Evolutionary conservation across 2,797 vertebrate species (phyloP).

Genomic region (Sebastes taczanowskii): DNA sequence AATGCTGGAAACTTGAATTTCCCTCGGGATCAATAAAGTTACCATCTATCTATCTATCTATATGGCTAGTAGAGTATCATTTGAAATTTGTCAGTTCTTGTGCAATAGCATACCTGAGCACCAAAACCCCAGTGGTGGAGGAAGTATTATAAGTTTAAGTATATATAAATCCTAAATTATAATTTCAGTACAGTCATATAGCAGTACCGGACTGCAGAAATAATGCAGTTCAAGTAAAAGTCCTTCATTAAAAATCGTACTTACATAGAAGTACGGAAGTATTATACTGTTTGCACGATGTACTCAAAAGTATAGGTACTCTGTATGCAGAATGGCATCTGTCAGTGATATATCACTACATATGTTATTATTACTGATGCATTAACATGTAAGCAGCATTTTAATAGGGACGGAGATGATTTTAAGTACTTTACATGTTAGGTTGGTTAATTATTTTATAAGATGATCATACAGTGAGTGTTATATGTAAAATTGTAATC

Average conservation of each 20-base stretch:
- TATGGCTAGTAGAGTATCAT: neutral
- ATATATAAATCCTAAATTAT: neutral
- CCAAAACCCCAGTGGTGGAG: neutral
- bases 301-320: neutral
- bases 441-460: neutral
- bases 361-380: neutral
- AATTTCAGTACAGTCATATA: neutral
- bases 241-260: neutral
- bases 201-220: neutral
- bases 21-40: too few species aligned
- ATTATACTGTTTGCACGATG: neutral
- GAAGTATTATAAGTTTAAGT: neutral
- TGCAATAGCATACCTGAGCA: neutral
- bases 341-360: neutral
- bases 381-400: neutral
- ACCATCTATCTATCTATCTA: too few species aligned
- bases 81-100: neutral
- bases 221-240: neutral
- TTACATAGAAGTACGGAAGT: neutral
- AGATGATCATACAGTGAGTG: neutral
- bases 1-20: too few species aligned
- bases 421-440: neutral
- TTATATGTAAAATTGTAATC: neutral
- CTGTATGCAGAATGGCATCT: neutral
- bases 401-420: neutral